Evolutionary conservation across 2,113 vertebrate species (phyloP).

Genomic region (Aepyceros melampus): DNA sequence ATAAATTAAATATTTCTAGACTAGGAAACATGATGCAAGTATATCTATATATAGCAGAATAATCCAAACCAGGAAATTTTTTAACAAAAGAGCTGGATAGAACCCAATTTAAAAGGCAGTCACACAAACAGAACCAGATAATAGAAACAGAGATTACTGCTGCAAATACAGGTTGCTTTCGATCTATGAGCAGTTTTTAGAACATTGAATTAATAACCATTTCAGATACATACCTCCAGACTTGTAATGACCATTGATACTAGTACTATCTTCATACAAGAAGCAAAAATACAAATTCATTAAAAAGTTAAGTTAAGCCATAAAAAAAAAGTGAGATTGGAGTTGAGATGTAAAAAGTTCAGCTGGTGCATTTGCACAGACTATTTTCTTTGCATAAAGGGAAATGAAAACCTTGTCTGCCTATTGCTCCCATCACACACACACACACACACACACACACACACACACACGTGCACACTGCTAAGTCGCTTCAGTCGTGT

Average conservation of each 20-base stretch:
- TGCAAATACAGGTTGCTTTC: neutral
- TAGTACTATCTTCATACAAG: neutral
- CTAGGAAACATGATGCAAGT: neutral
- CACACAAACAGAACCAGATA: neutral
- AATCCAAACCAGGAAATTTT: neutral
- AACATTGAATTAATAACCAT: neutral
- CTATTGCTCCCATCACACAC: neutral
- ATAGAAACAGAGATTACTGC: neutral
- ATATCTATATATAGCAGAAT: neutral
- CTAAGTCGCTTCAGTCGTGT: no score
- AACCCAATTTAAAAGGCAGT: neutral
- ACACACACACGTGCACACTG: neutral
- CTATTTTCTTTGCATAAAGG: neutral
- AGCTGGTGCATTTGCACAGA: accelerated
- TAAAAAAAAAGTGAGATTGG: neutral
- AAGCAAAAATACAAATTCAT: neutral
- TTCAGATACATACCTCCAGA: neutral
- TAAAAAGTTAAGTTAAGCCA: neutral
- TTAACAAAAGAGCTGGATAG: neutral
- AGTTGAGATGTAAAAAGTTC: neutral
- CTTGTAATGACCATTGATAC: neutral
- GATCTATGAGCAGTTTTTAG: neutral
- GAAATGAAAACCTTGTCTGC: neutral
- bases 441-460: neutral
- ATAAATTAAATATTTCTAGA: neutral